Percentiles rank a stretch among this genome's conserved stretches.
Conservation (phyloP, 2,888 invertebrate species). For the Rhorus exstirpatorius region DNA sequence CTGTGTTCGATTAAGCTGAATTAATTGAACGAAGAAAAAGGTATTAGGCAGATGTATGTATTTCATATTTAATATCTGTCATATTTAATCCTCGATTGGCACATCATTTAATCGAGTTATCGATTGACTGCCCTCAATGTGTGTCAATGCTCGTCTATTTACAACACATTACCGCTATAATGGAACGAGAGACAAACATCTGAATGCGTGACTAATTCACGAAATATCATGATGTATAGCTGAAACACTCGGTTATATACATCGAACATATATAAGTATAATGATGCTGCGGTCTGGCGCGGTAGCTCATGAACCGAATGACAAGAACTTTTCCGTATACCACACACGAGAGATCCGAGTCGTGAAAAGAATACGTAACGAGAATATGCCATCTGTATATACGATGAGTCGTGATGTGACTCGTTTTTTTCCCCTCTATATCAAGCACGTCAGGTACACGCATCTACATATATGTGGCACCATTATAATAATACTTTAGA, state of each 20-base stretch:
- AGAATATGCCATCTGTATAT: constrained; percentile 29
- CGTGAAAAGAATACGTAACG: constrained; percentile 54
- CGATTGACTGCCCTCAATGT: no score
- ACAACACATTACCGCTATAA: not conserved
- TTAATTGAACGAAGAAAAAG: no score
- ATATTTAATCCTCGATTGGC: no score
- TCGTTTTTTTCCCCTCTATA: constrained; percentile 14
- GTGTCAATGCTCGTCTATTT: no score
- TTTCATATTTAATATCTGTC: no score
- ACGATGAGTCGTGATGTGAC: constrained; percentile 23
- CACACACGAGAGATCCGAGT: constrained; percentile 23
- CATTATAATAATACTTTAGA: constrained; percentile 26
- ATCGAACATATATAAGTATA: constrained; percentile 29
- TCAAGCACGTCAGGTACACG: constrained; percentile 2
- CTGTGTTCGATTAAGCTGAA: no score
- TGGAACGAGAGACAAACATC: not conserved
- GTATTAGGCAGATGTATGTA: no score
- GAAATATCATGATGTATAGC: constrained; percentile 3
- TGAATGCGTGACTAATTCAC: not conserved
- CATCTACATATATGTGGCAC: constrained; percentile 36
- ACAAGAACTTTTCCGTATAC: constrained; percentile 32
- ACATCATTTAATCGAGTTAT: no score
- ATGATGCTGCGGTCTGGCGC: constrained; percentile 28
- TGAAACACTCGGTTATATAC: constrained; percentile 4
- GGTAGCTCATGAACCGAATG: constrained; percentile 8